Percentiles rank a stretch among this genome's conserved stretches.
These are phyloP conservation scores for Crepidodera aurea DNA, from an alignment of 2,888 invertebrate species.

Conservation along the genomic window DNA sequence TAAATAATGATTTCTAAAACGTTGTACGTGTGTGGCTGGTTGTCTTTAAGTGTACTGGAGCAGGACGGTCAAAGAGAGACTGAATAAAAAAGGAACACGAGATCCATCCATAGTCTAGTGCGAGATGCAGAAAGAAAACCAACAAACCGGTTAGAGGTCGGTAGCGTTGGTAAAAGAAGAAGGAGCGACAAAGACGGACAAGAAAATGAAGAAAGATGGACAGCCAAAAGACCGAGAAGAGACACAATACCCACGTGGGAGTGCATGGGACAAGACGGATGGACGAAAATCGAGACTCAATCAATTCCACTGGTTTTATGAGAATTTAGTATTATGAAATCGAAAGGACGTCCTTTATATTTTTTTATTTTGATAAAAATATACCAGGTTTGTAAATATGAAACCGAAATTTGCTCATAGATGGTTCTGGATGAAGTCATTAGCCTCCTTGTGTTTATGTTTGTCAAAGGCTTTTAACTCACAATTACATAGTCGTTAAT, in stretches of 20 bases:
- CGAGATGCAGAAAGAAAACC: slow-evolving; percentile 38
- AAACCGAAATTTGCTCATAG: too few species aligned
- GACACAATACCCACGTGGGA: slow-evolving; percentile 43
- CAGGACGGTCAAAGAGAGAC: neutral
- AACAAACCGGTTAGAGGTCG: slow-evolving; percentile 54
- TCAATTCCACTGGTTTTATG: slow-evolving; percentile 6
- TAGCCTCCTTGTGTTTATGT: too few species aligned
- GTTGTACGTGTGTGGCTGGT: neutral
- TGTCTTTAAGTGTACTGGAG: neutral
- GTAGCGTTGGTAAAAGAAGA: slow-evolving; percentile 43
- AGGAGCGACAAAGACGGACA: slow-evolving; percentile 1
- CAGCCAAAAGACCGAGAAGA: slow-evolving; percentile 12
- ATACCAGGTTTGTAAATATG: too few species aligned
- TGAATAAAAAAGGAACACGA: neutral
- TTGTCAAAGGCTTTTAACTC: too few species aligned
- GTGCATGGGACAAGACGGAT: slow-evolving; percentile 33
- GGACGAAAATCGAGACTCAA: neutral
- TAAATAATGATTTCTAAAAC: neutral
- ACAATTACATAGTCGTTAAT: too few species aligned
- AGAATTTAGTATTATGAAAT: too few species aligned
- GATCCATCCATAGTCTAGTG: neutral
- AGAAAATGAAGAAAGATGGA: slow-evolving; percentile 11
- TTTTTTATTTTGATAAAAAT: too few species aligned
- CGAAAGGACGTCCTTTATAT: too few species aligned
- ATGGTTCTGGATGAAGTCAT: too few species aligned